Evolutionary conservation across 2,888 invertebrate genomes (phyloP).

Genomic region (Lepidocyrtinus sp.): DNA sequence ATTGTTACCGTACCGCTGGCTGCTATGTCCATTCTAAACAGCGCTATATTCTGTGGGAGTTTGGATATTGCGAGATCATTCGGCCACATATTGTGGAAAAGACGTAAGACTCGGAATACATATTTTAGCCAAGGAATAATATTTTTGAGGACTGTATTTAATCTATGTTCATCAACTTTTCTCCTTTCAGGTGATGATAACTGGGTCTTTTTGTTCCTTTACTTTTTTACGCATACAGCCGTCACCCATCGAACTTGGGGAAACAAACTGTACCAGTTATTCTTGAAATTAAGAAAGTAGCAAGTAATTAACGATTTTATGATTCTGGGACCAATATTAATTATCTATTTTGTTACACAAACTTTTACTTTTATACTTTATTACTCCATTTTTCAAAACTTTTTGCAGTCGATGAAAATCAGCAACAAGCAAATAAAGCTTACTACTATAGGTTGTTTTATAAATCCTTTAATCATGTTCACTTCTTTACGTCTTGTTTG

Average conservation of each 20-base stretch:
- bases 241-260: constrained; percentile 65
- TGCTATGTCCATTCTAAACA: constrained; percentile 69
- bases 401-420: no score
- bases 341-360: no score
- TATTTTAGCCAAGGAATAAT: constrained; percentile 63
- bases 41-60: constrained; percentile 68
- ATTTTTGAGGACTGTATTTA: not conserved
- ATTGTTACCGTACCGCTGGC: constrained; percentile 66
- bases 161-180: not conserved
- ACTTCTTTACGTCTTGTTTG: constrained; percentile 73
- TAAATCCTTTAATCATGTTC: no score
- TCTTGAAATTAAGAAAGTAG: constrained; percentile 19
- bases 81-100: constrained; percentile 44
- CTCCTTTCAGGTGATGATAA: constrained; percentile 37
- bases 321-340: no score
- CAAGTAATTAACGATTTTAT: no score
- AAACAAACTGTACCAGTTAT: constrained; percentile 24
- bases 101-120: constrained; percentile 60
- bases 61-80: constrained; percentile 58
- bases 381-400: constrained; percentile 26
- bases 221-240: constrained; percentile 64
- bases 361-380: no score
- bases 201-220: constrained; percentile 58
- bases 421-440: no score
- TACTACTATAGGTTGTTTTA: no score